These are phyloP conservation scores for Zaprionus africanus DNA, from an alignment of 1,140 invertebrate species.

Conservation along the genomic window DNA sequence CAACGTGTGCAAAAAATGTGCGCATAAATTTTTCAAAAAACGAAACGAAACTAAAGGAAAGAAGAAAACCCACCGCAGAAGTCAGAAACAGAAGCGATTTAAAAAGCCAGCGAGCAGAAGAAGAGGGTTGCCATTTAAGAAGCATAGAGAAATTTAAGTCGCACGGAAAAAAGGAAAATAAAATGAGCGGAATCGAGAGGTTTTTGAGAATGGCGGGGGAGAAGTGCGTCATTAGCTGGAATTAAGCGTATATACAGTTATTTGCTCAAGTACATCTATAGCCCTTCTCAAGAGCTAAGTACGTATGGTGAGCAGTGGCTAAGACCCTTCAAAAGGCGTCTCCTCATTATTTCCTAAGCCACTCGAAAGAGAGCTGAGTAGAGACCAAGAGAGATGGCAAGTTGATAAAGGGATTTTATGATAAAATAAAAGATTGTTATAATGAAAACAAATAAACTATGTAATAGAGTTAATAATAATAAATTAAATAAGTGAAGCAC, in stretches of 20 bases:
- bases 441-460: too few relatives aligned
- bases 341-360: background rate
- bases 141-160: constrained; percentile 11
- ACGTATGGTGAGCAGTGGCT: background rate
- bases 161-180: background rate
- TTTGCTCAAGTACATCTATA: background rate
- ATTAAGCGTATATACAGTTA: constrained; percentile 1
- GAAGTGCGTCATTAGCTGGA: constrained; percentile 16
- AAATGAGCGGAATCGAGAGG: background rate
- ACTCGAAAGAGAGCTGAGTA: background rate
- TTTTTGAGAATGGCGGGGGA: background rate
- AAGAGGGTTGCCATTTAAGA: constrained; percentile 15
- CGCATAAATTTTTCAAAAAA: constrained; percentile 44
- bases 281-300: background rate
- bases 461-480: too few relatives aligned
- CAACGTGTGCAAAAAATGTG: constrained; percentile 36
- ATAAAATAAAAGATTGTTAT: background rate
- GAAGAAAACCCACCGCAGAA: constrained; percentile 21
- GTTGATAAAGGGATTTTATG: background rate
- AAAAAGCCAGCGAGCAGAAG: background rate
- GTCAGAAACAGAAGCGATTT: constrained; percentile 48
- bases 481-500: too few relatives aligned
- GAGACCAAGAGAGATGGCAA: background rate
- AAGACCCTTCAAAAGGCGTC: background rate
- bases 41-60: constrained; percentile 17